Evolutionary conservation across 2,113 vertebrate genomes (phyloP).

Genomic region (Lepus timidus): DNA sequence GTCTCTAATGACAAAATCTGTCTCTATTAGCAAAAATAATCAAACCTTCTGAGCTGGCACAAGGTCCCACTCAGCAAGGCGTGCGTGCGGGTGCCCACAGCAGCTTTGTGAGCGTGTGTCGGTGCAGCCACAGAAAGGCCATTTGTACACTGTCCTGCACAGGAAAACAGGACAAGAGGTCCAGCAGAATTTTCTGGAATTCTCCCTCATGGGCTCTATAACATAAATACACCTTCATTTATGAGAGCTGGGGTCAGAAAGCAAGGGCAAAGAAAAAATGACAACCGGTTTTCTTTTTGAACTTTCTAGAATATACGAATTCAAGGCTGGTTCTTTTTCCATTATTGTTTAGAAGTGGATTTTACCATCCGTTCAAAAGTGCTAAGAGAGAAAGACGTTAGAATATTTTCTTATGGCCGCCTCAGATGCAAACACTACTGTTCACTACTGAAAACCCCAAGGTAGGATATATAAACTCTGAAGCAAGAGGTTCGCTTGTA

Average conservation of each 20-base stretch:
- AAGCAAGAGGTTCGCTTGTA: slow-evolving; percentile 77
- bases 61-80: slow-evolving; percentile 32
- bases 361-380: slow-evolving; percentile 74
- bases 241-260: slow-evolving; percentile 82
- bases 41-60: slow-evolving; percentile 53
- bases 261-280: slow-evolving; percentile 81
- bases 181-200: slow-evolving; percentile 81
- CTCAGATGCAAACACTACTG: slow-evolving; percentile 63
- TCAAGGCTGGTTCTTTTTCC: slow-evolving; percentile 65
- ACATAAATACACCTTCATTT: slow-evolving; percentile 81
- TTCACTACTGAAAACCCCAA: slow-evolving; percentile 67
- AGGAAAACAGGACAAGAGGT: slow-evolving; percentile 77
- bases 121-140: slow-evolving; percentile 29
- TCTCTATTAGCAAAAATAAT: slow-evolving; percentile 68
- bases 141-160: slow-evolving; percentile 72
- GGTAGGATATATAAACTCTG: slow-evolving; percentile 51
- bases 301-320: slow-evolving; percentile 75
- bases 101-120: slow-evolving; percentile 69
- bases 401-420: slow-evolving; percentile 78
- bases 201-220: slow-evolving; percentile 82
- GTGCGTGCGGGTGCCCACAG: slow-evolving; percentile 14
- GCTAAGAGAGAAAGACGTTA: slow-evolving; percentile 76
- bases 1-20: slow-evolving; percentile 68
- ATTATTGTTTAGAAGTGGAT: slow-evolving; percentile 74
- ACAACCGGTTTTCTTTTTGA: slow-evolving; percentile 72